Evolutionary conservation across 1,140 invertebrate genomes (phyloP).

Genomic region (Zaprionus africanus): DNA sequence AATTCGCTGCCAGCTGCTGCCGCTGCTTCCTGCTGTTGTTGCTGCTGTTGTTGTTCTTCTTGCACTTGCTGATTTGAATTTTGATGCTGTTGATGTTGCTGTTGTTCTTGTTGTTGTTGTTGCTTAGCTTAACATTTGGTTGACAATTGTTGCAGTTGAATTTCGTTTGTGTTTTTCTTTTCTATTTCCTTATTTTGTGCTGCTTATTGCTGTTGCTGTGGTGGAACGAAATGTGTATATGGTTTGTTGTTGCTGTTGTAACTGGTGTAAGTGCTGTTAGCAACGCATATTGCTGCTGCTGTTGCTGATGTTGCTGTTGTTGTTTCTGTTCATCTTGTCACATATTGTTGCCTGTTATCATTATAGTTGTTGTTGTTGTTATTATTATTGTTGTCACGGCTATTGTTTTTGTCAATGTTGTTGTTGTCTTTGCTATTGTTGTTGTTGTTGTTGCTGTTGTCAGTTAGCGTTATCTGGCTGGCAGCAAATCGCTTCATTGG

Average conservation of each 20-base stretch:
- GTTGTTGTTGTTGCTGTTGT: neutral
- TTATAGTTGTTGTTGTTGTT: conserved; percentile 23
- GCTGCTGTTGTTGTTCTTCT: neutral
- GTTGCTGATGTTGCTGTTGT: conserved; percentile 8
- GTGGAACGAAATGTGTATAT: too few species aligned
- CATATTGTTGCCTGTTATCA: conserved; percentile 25
- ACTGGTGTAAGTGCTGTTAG: neutral
- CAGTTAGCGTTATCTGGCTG: conserved; percentile 12
- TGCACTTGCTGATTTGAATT: conserved; percentile 9
- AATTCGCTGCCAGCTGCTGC: conserved; percentile 20
- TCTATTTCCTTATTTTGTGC: neutral
- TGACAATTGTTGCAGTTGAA: conserved; percentile 41
- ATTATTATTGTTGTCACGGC: conserved; percentile 21
- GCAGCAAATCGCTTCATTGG: conserved; percentile 25
- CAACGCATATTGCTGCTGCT: neutral
- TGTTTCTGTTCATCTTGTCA: conserved; percentile 22
- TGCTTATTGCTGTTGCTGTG: conserved; percentile 9
- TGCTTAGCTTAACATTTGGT: conserved; percentile 16
- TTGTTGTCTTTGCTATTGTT: conserved; percentile 21
- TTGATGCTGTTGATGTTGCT: conserved; percentile 14
- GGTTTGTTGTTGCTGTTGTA: conserved; percentile 8
- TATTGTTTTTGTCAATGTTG: conserved; percentile 19
- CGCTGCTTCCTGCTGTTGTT: neutral
- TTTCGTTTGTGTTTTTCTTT: conserved; percentile 23
- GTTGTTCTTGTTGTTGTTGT: conserved; percentile 16